Evolutionary conservation across 2,797 vertebrate species (phyloP), one percentile per base, ranked within the genome.

Genomic region (Acrossocheilus wenchowensis): DNA sequence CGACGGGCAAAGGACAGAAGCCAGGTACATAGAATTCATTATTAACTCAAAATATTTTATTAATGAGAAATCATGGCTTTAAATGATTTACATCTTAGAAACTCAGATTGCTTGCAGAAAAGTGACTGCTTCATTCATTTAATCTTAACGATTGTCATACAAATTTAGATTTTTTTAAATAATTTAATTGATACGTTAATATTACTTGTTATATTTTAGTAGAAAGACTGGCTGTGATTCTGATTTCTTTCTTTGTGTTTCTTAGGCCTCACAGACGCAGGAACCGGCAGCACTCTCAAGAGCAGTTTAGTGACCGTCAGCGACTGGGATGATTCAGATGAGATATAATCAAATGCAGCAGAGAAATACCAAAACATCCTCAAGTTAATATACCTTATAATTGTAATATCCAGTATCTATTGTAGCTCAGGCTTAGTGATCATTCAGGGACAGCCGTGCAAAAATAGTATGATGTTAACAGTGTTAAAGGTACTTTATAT

Each of bases 261-360:
- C 45, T 36, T 86, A 98, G 97, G 95, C 91, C 90, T 93, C 90
- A 95, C 92, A 11, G 97, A 96, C 80, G 93, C 94, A 0, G 96
- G 97, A 84, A 95, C 95, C 39, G 95, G 95, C 86, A 98, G 96
- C 91, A 97, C 96, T 0, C 92, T 96, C 90, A 97, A 97, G 93
- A 98, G 97, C 96, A 98, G 95, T 90, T 91, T 97, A 87, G 95
- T 96, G 84, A 96, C 95, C 6, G 93, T 97, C 88, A 97, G 96
- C n/a, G 97, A 98, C 62, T 95, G 96, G 95, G 98, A 96, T 17
- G 97, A 98, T 90, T 95, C 94, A 1, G 97, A 97, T 57, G 97
- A 97, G 36, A 80, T 90, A 6, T 62, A 93, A 83, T 82, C 54
- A 52, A 52, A 54, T n/a, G 6, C 48, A 81, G 50, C 36, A 74